A percentile compares a stretch with the other conserved stretches of the same genome.
Conservation (phyloP, 1,140 invertebrate genomes). For the Copidosoma floridanum region DNA sequence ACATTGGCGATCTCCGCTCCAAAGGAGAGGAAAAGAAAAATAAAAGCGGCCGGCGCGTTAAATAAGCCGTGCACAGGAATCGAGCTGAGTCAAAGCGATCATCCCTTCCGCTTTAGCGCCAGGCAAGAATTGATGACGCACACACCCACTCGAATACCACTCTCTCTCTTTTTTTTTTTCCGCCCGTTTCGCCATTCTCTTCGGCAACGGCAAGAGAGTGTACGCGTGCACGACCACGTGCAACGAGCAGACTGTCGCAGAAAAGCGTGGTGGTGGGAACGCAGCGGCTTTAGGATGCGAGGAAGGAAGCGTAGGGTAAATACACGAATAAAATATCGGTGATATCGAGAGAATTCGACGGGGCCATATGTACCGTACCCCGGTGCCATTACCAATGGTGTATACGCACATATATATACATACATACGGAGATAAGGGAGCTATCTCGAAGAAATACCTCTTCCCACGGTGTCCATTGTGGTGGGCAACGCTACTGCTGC, state of each 20-base stretch:
- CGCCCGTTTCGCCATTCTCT: too few species aligned
- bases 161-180: too few species aligned
- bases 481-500: slow-evolving; percentile 1
- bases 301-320: slow-evolving; percentile 38
- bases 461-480: slow-evolving; percentile 1
- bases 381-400: neutral
- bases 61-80: slow-evolving; percentile 17
- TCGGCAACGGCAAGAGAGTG: neutral
- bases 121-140: neutral
- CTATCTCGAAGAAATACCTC: slow-evolving; percentile 4
- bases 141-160: too few species aligned
- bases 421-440: slow-evolving; percentile 20
- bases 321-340: slow-evolving; percentile 46
- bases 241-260: too few species aligned
- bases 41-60: slow-evolving; percentile 9
- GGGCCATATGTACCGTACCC: too few species aligned
- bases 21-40: neutral
- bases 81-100: slow-evolving; percentile 34
- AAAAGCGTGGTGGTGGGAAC: too few species aligned
- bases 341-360: slow-evolving; percentile 35
- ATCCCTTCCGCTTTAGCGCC: neutral
- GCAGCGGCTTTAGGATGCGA: too few species aligned
- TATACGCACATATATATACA: slow-evolving; percentile 8
- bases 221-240: neutral
- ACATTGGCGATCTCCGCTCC: slow-evolving; percentile 9